A percentile compares a stretch with the other conserved stretches of the same genome.
phyloP scores from a whole-genome alignment of 2,113 vertebrate genomes.

The Eclectus roratus region DNA sequence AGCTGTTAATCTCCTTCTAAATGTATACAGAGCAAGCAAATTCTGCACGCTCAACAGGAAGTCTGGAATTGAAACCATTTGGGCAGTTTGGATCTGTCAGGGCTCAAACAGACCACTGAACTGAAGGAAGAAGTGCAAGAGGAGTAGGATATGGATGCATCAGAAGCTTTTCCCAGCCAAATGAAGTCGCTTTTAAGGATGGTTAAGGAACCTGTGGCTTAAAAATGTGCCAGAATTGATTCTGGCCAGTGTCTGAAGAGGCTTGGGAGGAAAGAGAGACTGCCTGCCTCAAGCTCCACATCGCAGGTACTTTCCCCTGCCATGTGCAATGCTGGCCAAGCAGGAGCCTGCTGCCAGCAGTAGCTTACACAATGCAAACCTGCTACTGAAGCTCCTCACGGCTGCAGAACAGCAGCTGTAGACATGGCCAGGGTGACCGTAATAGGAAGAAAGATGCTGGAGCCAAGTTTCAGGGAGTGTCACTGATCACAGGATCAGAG shows the following conservation, averaged over 20 bases:
- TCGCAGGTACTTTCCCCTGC: not conserved
- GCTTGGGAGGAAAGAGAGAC: not conserved
- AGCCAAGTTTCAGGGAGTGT: not conserved
- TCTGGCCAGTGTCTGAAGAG: not conserved
- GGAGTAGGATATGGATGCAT: not conserved
- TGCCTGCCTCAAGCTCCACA: not conserved
- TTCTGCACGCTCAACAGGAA: constrained; percentile 3
- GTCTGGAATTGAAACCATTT: not conserved
- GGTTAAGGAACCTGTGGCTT: not conserved
- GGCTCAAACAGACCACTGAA: not conserved
- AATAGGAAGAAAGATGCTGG: constrained; percentile 35
- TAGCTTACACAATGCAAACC: too few relatives aligned
- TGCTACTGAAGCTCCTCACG: not conserved
- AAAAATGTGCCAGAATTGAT: not conserved
- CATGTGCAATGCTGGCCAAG: not conserved
- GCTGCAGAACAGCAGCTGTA: not conserved
- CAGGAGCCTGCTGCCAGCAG: not conserved
- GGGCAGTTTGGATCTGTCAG: not conserved
- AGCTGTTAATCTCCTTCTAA: constrained; percentile 5
- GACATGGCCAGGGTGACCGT: not conserved
- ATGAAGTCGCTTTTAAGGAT: not conserved
- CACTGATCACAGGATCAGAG: not conserved
- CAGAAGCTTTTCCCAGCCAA: not conserved
- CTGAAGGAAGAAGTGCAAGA: not conserved
- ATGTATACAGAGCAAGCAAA: constrained; percentile 27